phyloP scores from a whole-genome alignment of 2,797 vertebrate species.

The Rhabdomys pumilio region DNA sequence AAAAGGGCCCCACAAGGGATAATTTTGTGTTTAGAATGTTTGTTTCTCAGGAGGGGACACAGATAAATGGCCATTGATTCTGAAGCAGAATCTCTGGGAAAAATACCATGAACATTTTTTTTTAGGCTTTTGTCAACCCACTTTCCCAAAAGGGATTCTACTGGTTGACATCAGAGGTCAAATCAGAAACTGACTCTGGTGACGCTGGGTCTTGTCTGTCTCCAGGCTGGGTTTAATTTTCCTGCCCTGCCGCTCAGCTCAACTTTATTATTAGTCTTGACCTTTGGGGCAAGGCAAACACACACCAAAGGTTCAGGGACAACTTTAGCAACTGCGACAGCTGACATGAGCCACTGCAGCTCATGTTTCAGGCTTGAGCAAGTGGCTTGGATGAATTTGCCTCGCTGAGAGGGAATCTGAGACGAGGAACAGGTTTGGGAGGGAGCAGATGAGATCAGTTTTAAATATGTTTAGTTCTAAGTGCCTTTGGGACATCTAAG shows the following conservation, averaged over 20 bases:
- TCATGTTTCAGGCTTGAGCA: conserved; percentile 78
- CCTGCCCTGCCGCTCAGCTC: conserved; percentile 44
- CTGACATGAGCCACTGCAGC: conserved; percentile 68
- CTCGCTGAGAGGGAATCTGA: conserved; percentile 71
- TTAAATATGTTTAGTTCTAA: conserved; percentile 79
- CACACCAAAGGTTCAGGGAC: conserved; percentile 70
- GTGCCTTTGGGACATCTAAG: conserved; percentile 72
- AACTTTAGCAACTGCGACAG: conserved; percentile 80
- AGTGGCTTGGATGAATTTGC: conserved; percentile 71
- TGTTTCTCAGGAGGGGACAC: neutral
- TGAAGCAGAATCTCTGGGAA: conserved; percentile 57
- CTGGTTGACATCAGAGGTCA: conserved; percentile 40
- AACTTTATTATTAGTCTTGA: conserved; percentile 83
- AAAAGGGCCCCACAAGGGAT: conserved; percentile 24
- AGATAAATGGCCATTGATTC: conserved; percentile 23
- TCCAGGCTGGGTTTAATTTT: conserved; percentile 70
- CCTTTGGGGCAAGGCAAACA: conserved; percentile 76
- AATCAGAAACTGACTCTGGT: conserved; percentile 66
- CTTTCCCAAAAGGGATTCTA: conserved; percentile 63
- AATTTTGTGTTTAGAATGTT: conserved; percentile 61
- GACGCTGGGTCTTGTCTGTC: conserved; percentile 59
- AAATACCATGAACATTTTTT: conserved; percentile 60
- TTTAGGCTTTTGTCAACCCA: conserved; percentile 10
- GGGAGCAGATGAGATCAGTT: conserved; percentile 71
- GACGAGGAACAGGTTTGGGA: conserved; percentile 76